Conservation (phyloP, 1,140 invertebrate genomes). For the Diachasma alloeum region DNA sequence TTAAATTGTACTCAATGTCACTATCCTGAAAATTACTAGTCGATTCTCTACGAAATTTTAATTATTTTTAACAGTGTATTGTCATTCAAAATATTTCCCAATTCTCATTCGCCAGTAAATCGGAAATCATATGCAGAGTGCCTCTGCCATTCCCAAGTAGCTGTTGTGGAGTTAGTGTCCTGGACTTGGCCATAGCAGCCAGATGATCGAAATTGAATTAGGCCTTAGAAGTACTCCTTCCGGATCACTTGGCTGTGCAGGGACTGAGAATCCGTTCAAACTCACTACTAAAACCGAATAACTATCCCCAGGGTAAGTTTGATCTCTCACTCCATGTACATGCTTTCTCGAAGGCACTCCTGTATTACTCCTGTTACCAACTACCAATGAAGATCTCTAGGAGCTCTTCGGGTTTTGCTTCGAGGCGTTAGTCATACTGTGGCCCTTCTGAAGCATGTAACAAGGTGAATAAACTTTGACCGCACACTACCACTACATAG, state of each 20-base stretch:
- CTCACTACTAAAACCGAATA: slow-evolving; percentile 20
- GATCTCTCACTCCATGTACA: slow-evolving; percentile 5
- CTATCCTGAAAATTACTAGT: too few species aligned
- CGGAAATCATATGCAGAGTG: background rate
- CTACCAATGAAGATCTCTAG: background rate
- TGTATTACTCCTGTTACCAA: background rate
- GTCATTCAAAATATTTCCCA: background rate
- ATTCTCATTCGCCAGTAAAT: background rate
- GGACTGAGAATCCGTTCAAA: slow-evolving; percentile 16
- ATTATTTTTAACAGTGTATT: background rate
- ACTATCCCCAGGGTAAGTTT: slow-evolving; percentile 14
- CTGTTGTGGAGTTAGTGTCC: background rate
- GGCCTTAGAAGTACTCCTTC: background rate
- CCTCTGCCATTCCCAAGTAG: background rate
- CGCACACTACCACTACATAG: background rate
- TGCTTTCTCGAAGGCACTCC: background rate
- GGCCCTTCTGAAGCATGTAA: slow-evolving; percentile 7
- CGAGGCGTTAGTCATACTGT: slow-evolving; percentile 16
- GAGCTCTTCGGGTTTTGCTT: background rate
- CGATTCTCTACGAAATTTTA: background rate
- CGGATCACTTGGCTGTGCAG: slow-evolving; percentile 1
- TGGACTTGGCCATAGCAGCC: background rate
- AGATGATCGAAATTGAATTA: slow-evolving; percentile 16
- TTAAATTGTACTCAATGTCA: too few species aligned
- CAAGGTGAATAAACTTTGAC: slow-evolving; percentile 9